phyloP scores from a whole-genome alignment of 2,888 invertebrate genomes.

The Ochropleura plecta region DNA sequence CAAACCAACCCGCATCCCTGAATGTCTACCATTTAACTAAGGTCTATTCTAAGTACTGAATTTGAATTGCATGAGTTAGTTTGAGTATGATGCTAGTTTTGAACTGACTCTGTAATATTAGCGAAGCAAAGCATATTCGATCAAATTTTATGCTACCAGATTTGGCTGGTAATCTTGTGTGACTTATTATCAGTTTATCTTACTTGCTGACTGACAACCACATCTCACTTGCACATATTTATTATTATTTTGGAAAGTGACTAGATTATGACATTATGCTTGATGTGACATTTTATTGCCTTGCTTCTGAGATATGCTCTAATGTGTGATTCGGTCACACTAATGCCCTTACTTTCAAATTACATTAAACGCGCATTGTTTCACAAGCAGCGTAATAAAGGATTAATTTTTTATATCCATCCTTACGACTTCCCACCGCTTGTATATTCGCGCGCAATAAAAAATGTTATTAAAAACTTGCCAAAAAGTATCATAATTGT shows the following conservation, averaged over 20 bases:
- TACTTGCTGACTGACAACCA: neutral
- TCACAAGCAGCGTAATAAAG: conserved; percentile 47
- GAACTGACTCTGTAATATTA: neutral
- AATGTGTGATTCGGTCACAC: conserved; percentile 6
- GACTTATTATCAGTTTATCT: no score
- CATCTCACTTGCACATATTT: neutral
- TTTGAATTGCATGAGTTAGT: neutral
- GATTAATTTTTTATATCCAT: conserved; percentile 59
- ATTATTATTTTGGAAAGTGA: neutral
- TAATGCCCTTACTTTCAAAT: conserved; percentile 50
- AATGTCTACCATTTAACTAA: no score
- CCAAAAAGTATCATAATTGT: conserved; percentile 58
- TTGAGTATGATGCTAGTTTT: neutral
- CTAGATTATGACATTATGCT: neutral
- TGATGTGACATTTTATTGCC: neutral
- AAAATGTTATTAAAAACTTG: conserved; percentile 57
- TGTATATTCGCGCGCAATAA: conserved; percentile 48
- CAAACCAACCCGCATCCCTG: no score
- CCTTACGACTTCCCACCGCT: conserved; percentile 59
- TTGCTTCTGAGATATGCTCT: conserved; percentile 17
- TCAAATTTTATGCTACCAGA: no score
- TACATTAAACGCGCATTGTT: conserved; percentile 47
- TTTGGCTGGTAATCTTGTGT: neutral
- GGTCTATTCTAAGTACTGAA: neutral
- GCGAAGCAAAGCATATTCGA: neutral